Conservation (phyloP, 2,888 invertebrate genomes). For the Drosophila picticornis region DNA sequence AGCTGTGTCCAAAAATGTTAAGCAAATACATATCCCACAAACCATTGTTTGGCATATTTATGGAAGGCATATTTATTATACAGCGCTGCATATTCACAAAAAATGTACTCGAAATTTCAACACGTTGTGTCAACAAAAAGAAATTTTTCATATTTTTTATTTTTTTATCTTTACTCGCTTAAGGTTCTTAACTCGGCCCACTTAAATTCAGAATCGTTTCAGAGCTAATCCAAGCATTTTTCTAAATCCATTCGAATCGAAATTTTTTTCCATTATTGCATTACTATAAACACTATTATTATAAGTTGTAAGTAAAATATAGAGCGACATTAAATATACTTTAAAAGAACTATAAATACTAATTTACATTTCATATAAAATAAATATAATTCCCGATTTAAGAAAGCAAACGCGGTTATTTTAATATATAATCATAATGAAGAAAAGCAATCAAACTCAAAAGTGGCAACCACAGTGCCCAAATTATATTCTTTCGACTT, state of each 20-base stretch:
- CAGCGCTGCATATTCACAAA: constrained; percentile 73
- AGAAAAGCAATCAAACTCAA: not conserved
- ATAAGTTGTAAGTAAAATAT: not conserved
- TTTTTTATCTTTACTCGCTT: not conserved
- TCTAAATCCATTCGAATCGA: not conserved
- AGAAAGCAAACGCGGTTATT: not conserved
- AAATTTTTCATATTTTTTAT: constrained; percentile 76
- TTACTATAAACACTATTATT: not conserved
- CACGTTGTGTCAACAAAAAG: constrained; percentile 76
- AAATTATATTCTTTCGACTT: constrained; percentile 6
- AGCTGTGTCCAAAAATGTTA: constrained; percentile 53
- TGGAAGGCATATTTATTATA: constrained; percentile 75
- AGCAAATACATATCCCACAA: constrained; percentile 44
- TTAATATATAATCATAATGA: not conserved
- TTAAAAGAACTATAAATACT: not conserved
- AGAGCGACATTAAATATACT: not conserved
- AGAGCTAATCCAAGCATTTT: not conserved
- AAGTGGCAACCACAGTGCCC: constrained; percentile 1
- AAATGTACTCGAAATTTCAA: constrained; percentile 75
- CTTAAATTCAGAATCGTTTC: not conserved
- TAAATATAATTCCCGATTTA: not conserved
- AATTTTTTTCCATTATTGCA: not conserved
- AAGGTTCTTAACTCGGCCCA: not conserved
- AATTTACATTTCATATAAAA: not conserved
- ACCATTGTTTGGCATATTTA: constrained; percentile 40